A percentile compares a stretch with the other conserved stretches of the same genome.
phyloP scores from a whole-genome alignment of 1,140 invertebrate genomes.

The Oryzaephilus surinamensis region DNA sequence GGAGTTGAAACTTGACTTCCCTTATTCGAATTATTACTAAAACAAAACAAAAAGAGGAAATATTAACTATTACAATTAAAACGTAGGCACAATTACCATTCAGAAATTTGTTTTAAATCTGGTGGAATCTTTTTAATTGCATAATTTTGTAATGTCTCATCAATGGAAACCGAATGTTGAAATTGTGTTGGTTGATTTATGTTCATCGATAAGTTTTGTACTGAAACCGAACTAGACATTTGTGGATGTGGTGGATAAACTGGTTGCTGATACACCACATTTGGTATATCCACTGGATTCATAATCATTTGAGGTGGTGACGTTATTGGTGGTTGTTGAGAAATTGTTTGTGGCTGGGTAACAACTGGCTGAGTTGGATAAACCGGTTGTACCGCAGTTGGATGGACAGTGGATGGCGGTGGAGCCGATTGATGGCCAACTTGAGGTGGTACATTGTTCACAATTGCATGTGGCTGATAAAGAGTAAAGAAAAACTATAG shows the following conservation, averaged over 20 bases:
- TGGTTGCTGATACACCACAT: background rate
- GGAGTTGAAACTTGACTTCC: constrained; percentile 48
- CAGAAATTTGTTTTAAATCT: constrained; percentile 21
- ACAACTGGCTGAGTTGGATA: constrained; percentile 2
- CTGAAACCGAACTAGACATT: constrained; percentile 20
- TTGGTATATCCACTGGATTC: constrained; percentile 4
- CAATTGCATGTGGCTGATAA: too few species aligned
- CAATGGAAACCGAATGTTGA: constrained; percentile 18
- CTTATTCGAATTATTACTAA: constrained; percentile 25
- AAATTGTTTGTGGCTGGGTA: constrained; percentile 4
- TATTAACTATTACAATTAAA: too few species aligned
- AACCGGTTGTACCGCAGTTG: too few species aligned
- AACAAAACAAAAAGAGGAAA: background rate
- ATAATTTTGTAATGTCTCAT: constrained; percentile 15
- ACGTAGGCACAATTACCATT: too few species aligned
- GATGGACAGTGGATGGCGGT: too few species aligned
- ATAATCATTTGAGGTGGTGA: constrained; percentile 10
- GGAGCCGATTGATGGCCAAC: too few species aligned
- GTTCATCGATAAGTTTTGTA: constrained; percentile 18
- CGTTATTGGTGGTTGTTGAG: constrained; percentile 5
- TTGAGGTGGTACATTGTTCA: too few species aligned
- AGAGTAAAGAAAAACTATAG: too few species aligned
- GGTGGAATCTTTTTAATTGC: constrained; percentile 16
- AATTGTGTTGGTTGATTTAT: constrained; percentile 5
- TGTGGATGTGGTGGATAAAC: background rate